Evolutionary conservation across 2,888 invertebrate species (phyloP), one percentile per base, ranked within the genome.

Genomic region (Drosophila merina): DNA sequence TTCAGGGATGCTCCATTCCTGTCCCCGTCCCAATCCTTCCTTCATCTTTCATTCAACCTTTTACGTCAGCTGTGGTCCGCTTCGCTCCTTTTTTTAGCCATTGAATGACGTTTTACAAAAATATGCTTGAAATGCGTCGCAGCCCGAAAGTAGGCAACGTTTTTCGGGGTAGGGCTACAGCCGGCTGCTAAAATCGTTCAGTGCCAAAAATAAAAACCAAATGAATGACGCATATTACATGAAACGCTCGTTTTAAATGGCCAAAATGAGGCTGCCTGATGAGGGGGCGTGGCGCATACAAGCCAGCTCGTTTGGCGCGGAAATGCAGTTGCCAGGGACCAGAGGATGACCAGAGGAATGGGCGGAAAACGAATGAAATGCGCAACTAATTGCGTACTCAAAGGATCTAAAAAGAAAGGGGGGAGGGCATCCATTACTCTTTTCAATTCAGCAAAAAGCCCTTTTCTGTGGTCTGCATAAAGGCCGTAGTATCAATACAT

Each of bases 341-440:
- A n/a, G n/a, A 12, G 56, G 57, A 59, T 38, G 58, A 45, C 50
- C 59, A 76, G 63, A 73, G 72, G 54, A 81, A 67, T 52, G 67
- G 52, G 20, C 30, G 38, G 40, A 26, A 31, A 45, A n/a, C 47
- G 60, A 48, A 31, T 60, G 55, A 64, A 85, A 85, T 87, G 85
- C 75, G 72, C 83, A 82, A 72, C 85, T 85, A 85, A 83, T 87
- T 81, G 86, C 74, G 79, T 72, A 74, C 75, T 85, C 77, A 85
- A 82, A 62, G 63, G 70, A 70, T 52, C 45, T 30, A 36, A 38
- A 25, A 28, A 10, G 36, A 20, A 20, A 14, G 9, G 30, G 25
- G 33, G 47, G 8, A 10, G 28, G 47, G 33, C 12, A 20, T 57
- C 57, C 42, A 51, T 62, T 62, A 60, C 50, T 52, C 40, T 38